Evolutionary conservation across 2,888 invertebrate species (phyloP).

Genomic region (Dinocampus coccinellae): DNA sequence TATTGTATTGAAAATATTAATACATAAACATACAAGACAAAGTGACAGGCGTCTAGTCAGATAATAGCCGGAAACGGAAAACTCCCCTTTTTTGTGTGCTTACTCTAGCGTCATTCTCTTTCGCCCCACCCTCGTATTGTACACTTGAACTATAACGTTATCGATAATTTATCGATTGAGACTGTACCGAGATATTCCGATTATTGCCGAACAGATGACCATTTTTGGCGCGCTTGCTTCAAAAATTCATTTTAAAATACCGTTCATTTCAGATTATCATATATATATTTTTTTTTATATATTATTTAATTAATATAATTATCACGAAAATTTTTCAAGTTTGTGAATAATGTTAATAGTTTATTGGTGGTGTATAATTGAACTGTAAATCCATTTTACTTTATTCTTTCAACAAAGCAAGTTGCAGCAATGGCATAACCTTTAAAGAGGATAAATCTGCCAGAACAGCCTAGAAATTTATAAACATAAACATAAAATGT

Average conservation of each 20-base stretch:
- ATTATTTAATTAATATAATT: not conserved
- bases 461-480: constrained; percentile 76
- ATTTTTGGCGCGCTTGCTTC: not conserved
- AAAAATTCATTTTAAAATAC: not conserved
- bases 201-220: not conserved
- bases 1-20: constrained; percentile 29
- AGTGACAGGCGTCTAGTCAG: constrained; percentile 52
- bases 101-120: constrained; percentile 29
- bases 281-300: not conserved
- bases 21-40: constrained; percentile 43
- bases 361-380: not conserved
- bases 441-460: constrained; percentile 90
- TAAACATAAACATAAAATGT: not conserved
- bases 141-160: not conserved
- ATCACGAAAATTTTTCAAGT: not conserved
- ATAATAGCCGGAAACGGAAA: constrained; percentile 65
- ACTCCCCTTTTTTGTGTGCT: constrained; percentile 53
- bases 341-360: not conserved
- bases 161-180: constrained; percentile 26
- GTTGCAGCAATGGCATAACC: constrained; percentile 86
- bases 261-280: not conserved
- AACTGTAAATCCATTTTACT: not conserved
- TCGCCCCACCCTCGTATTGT: constrained; percentile 33
- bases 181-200: not conserved
- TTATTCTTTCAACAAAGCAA: constrained; percentile 80